Percentiles rank a stretch among this genome's conserved stretches.
phyloP scores from a whole-genome alignment of 2,888 invertebrate species.

The Agriopis aurantiaria region DNA sequence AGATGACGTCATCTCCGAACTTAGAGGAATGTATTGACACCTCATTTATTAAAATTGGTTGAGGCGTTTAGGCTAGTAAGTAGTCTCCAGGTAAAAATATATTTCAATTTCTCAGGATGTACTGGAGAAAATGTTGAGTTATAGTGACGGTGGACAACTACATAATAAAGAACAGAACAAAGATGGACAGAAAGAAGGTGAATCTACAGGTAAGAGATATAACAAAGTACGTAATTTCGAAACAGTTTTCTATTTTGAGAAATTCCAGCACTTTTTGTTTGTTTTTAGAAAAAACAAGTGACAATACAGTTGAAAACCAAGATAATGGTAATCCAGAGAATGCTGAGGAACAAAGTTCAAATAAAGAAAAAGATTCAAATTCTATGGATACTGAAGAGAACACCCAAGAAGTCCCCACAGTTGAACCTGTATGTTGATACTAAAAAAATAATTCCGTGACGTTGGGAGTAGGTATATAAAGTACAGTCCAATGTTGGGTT shows the following conservation, averaged over 20 bases:
- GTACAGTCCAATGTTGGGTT: neutral
- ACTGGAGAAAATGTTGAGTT: conserved; percentile 46
- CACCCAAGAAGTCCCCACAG: neutral
- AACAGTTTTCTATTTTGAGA: neutral
- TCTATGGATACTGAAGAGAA: neutral
- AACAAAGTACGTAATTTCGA: neutral
- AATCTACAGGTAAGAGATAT: neutral
- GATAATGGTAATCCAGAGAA: conserved; percentile 1
- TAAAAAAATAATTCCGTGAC: neutral
- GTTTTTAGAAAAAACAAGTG: neutral
- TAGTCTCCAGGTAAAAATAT: neutral
- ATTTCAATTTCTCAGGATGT: conserved; percentile 63
- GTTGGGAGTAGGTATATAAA: neutral
- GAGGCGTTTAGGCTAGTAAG: too few species aligned
- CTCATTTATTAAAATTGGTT: too few species aligned
- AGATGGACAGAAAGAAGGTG: neutral
- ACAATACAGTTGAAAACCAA: neutral
- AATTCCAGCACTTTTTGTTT: neutral
- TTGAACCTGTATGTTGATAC: conserved; percentile 6
- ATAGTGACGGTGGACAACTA: conserved; percentile 11
- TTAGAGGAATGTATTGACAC: too few species aligned
- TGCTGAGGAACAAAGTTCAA: neutral
- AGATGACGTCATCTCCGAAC: too few species aligned
- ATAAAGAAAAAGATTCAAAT: conserved; percentile 11
- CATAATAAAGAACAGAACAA: neutral